These are phyloP conservation scores for Polymixis flavicincta DNA, from an alignment of 2,888 invertebrate genomes.

Conservation along the genomic window DNA sequence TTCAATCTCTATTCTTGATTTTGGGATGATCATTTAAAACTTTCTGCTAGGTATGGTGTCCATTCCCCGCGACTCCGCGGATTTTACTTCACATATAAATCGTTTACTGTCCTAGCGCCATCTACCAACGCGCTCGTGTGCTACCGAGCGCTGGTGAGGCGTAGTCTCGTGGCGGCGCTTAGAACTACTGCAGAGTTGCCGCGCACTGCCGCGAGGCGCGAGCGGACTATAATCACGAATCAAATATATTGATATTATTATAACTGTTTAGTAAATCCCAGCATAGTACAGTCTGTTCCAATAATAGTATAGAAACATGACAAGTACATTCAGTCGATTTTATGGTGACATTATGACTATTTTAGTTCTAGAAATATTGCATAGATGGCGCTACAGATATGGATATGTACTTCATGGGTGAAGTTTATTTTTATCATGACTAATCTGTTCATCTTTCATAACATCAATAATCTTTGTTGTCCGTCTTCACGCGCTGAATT, in stretches of 20 bases:
- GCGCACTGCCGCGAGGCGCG: neutral
- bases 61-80: neutral
- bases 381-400: slow-evolving; percentile 37
- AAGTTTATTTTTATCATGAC: neutral
- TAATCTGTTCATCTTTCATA: neutral
- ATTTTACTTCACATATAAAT: neutral
- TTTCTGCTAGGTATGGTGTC: neutral
- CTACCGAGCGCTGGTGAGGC: neutral
- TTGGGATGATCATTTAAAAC: neutral
- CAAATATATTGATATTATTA: too few relatives aligned
- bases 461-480: neutral
- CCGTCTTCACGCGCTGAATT: neutral
- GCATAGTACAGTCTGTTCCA: neutral
- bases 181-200: slow-evolving; percentile 17
- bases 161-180: neutral
- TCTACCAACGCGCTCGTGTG: slow-evolving; percentile 3
- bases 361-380: slow-evolving; percentile 5
- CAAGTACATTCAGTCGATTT: neutral
- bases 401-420: too few relatives aligned
- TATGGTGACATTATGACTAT: neutral
- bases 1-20: neutral
- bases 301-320: neutral
- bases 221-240: too few relatives aligned
- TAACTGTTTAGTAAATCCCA: neutral
- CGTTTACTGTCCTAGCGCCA: slow-evolving; percentile 18